Base-by-base conservation (phyloP, 2,797 vertebrate species). In the Anableps anableps region DNA sequence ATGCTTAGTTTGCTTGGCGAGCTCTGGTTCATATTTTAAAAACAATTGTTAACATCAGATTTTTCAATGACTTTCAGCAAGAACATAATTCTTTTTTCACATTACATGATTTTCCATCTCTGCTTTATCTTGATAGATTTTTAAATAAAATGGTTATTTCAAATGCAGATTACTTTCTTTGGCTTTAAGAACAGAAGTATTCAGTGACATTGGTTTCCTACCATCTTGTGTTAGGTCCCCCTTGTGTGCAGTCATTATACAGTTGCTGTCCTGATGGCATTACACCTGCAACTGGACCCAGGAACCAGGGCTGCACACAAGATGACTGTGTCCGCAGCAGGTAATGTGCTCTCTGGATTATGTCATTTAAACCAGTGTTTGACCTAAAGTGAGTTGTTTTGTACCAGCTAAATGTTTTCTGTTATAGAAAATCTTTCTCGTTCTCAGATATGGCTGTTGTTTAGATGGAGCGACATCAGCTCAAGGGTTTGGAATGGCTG, bases 231-330 rank as follows among this genome's bases (percentile, higher is more conserved):
- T 55, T 72, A 45, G 85, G 84, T 19, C 85, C 3, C 0, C 90
- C 90, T 80, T 99, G 98, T 81, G 90, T 87, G 0, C 95, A 85
- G 51, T 96, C 96, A 29, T 72, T 80, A 1, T 93, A 97, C 0
- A 97, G 98, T 81, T 99, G 98, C 93, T 99, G 98, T 79, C 95
- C 96, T 0, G 97, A 98, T 23, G 96, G 97, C 23, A 92, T 70
- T 17, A 97, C 95, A 0, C 45, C 78, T 0, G 97, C 97, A 0
- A 85, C 83, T 0, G 97, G 97, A 47, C 95, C 95, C 0, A 62
- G 91, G 68, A 92, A 95, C 21, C 93, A 95, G 86, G 97, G 97
- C 38, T 99, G 97, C 76, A 75, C 89, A 50, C 75, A 13, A 0
- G 71, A 85, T 21, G 86, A 83, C 41, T 98, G 97, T 83, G 91